phyloP scores from a whole-genome alignment of 2,113 vertebrate species.

The Oryzias celebensis region DNA sequence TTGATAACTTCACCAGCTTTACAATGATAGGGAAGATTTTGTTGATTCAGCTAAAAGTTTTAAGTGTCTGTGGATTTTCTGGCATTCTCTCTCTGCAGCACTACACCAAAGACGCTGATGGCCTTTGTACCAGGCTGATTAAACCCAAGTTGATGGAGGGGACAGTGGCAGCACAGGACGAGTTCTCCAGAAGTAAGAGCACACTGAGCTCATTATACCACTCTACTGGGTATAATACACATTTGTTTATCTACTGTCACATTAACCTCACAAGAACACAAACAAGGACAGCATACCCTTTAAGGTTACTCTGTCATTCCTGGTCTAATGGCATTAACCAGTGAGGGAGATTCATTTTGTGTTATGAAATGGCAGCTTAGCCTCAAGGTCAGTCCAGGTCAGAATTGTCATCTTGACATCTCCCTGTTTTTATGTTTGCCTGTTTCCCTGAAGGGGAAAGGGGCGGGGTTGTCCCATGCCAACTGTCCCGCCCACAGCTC shows the following conservation, averaged over 20 bases:
- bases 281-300: slow-evolving; percentile 6
- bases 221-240: slow-evolving; percentile 26
- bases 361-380: slow-evolving; percentile 29
- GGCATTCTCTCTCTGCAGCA: slow-evolving; percentile 75
- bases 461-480: no score
- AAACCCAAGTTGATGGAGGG: slow-evolving; percentile 98
- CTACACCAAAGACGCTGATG: slow-evolving; percentile 88
- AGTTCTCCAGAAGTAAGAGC: slow-evolving; percentile 86
- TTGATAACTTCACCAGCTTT: background rate
- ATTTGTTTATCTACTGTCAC: slow-evolving; percentile 26
- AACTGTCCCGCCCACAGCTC: no score
- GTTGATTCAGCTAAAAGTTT: no score
- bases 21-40: no score
- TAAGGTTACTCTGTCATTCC: slow-evolving; percentile 8
- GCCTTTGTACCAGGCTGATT: slow-evolving; percentile 77
- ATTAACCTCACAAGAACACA: slow-evolving; percentile 30
- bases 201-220: slow-evolving; percentile 41
- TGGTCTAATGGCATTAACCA: slow-evolving; percentile 50
- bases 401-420: slow-evolving; percentile 3
- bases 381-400: slow-evolving; percentile 44
- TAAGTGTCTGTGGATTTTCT: no score
- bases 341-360: slow-evolving; percentile 39
- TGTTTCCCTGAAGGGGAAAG: background rate
- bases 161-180: slow-evolving; percentile 93
- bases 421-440: background rate